Percentiles rank a stretch among this genome's conserved stretches.
Evolutionary conservation across 2,888 invertebrate genomes (phyloP).

Genomic region (Heliconius sara): DNA sequence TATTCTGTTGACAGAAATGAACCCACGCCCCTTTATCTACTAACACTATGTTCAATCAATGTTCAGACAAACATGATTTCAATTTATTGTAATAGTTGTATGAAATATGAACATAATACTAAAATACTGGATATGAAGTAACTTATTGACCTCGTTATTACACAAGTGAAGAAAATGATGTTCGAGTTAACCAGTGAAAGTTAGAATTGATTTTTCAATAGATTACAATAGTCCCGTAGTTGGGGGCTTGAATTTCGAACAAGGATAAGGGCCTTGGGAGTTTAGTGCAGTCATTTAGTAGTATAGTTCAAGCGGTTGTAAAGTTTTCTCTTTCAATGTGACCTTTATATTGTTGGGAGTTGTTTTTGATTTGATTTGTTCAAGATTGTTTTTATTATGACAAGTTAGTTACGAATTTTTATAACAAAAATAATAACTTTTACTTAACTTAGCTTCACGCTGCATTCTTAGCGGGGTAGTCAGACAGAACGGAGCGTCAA

Average conservation of each 20-base stretch:
- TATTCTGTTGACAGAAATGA: no score
- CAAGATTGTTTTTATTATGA: background rate
- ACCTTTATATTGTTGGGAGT: slow-evolving; percentile 5
- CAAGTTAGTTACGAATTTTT: background rate
- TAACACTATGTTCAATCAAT: no score
- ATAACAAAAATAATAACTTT: background rate
- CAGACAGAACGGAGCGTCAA: no score
- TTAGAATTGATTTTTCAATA: slow-evolving; percentile 22
- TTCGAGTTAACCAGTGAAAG: background rate
- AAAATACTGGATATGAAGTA: slow-evolving; percentile 7
- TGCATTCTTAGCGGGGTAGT: no score
- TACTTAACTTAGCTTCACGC: no score
- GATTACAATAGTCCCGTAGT: slow-evolving; percentile 2
- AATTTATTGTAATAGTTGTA: background rate
- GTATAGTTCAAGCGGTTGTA: slow-evolving; percentile 15
- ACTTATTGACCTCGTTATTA: background rate
- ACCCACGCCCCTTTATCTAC: no score
- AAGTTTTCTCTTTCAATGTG: slow-evolving; percentile 18
- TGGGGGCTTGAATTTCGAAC: slow-evolving; percentile 20
- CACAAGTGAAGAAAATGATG: background rate
- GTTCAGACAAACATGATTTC: background rate
- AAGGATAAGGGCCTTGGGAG: slow-evolving; percentile 21
- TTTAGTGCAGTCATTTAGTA: slow-evolving; percentile 25
- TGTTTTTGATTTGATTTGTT: slow-evolving; percentile 3
- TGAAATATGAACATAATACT: background rate